Evolutionary conservation across 2,113 vertebrate species (phyloP), one percentile per base, ranked within the genome.

Genomic region (Strix aluco): DNA sequence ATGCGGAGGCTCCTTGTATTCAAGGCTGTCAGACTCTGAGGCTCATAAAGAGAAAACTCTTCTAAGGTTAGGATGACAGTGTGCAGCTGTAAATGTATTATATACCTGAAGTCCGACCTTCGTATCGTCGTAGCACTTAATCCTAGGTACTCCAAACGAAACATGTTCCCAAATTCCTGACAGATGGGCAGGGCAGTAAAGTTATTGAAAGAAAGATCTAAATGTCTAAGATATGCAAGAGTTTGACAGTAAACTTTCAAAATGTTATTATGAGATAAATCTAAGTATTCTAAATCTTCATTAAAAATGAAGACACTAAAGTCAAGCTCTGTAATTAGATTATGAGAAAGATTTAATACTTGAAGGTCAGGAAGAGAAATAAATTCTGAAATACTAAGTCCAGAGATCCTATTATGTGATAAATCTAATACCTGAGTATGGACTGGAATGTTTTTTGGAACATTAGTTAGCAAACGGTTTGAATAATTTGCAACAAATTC

Each of bases 231-330:
- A 69, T 95, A 95, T 9, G 27, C 25, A 2, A 97, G 86, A 65
- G 71, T 78, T 88, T 95, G 55, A 92, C 95, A 97, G 96, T 92
- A 97, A 97, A 99, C 91, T 67, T 96, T 98, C 55, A n/a, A 86
- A 90, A 99, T 96, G 4, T 73, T 74, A 90, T 99, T 99, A 97
- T 99, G 97, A 13, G 99, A 99, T 74, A 99, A 89, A 94, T 99
- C 99, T 86, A 99, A 97, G 66, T 97, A 84, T 92, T 98, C 84
- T 80, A 99, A 95, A 55, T 97, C 58, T 27, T 95, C 70, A 11
- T 98, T 99, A 85, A 97, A 96, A 44, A 83, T 61, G 61, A 99
- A 99, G n/a, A 98, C 91, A 57, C 93, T 97, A 2, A 93, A 78
- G 57, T 99, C 86, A 11, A 99, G 95, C 11, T 96, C 36, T 1